Evolutionary conservation across 2,113 vertebrate genomes (phyloP), one percentile per base, ranked within the genome.

Genomic region (Xenopus borealis): DNA sequence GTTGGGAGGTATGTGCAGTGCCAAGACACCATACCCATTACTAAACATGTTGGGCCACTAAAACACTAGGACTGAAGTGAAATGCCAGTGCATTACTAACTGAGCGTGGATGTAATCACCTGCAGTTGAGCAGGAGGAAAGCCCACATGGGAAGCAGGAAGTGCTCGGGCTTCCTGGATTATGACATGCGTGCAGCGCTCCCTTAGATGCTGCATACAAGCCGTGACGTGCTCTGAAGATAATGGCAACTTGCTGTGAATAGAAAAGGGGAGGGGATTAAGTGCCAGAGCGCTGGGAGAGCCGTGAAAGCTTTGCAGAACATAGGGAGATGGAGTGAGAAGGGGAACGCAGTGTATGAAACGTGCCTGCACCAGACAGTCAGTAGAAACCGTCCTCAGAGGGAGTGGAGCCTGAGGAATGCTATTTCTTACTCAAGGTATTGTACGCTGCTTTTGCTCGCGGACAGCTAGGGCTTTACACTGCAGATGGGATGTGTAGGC

Each of bases 81-180:
- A 40, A 40, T 6, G 6, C 3, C 33, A 40, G 33, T 40, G 33
- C 33, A 6, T 40, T 40, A 40, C 5, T 40, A 1, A 40, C 33
- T 40, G 5, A 40, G 33, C 33, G 33, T 40, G 33, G 6, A 45
- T 58, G 33, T 58, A 59, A 74, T 68, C 65, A 68, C 64, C 72
- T 75, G 72, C 55, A 67, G 52, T 45, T 64, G 18, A 20, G 58
- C 7, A 44, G 40, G 23, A 59, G 72, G 50, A 57, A 16, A 47
- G 18, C 50, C 72, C 72, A 75, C 44, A 59, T 75, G 65, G 72
- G 57, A 68, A 68, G 55, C 33, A 75, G 72, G 72, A 75, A 68
- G 72, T 67, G 72, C 57, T 18, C 30, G 65, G 62, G 72, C 65
- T 75, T 75, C 72, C 72, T 75, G 72, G 67, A 62, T 5, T 14